Conservation (phyloP, 2,797 vertebrate species). For the Chaunax sp. region DNA sequence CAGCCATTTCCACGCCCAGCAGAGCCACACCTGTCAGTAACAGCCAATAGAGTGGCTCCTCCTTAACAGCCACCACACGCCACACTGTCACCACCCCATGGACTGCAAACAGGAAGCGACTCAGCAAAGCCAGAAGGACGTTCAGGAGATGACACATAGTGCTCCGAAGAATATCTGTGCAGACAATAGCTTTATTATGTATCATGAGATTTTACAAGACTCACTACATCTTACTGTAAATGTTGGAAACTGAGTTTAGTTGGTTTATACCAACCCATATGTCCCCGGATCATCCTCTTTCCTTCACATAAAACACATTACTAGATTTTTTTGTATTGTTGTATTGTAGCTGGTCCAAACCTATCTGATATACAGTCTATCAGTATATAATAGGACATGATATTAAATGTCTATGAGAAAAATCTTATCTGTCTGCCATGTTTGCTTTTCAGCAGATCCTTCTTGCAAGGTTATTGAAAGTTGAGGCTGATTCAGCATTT, state of each 20-base stretch:
- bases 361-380: background rate
- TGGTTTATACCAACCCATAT: background rate
- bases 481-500: slow-evolving; percentile 5
- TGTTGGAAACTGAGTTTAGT: background rate
- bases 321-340: background rate
- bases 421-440: background rate
- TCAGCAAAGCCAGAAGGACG: slow-evolving; percentile 78
- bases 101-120: slow-evolving; percentile 80
- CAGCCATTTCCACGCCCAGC: slow-evolving; percentile 80
- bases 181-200: background rate
- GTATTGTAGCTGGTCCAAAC: background rate
- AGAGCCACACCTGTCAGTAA: slow-evolving; percentile 80
- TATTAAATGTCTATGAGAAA: slow-evolving; percentile 1
- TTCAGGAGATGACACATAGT: slow-evolving; percentile 75
- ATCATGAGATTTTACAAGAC: background rate
- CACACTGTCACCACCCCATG: slow-evolving; percentile 82
- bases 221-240: background rate
- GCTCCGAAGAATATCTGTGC: slow-evolving; percentile 35
- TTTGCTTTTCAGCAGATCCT: slow-evolving; percentile 18
- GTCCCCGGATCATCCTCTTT: background rate
- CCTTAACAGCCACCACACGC: slow-evolving; percentile 74
- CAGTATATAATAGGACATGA: background rate
- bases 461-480: slow-evolving; percentile 2
- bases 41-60: slow-evolving; percentile 77
- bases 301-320: background rate